Evolutionary conservation across 2,888 invertebrate species (phyloP).

Genomic region (Pocota personata): DNA sequence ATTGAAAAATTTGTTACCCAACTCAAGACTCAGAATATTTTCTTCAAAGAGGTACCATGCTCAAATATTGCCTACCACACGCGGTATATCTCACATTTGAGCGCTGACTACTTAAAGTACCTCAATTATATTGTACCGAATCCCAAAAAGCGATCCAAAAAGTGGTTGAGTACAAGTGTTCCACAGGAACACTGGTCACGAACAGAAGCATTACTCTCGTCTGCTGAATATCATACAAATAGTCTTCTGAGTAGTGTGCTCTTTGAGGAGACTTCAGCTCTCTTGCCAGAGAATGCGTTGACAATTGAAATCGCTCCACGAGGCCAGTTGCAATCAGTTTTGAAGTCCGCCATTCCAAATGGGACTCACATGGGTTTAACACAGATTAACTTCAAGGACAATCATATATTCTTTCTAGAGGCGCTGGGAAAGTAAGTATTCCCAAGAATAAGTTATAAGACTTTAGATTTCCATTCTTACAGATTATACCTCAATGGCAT

Average conservation of each 20-base stretch:
- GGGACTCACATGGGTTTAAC: conserved; percentile 85
- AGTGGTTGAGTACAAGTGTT: conserved; percentile 93
- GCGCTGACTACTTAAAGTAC: conserved; percentile 86
- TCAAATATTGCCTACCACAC: conserved; percentile 95
- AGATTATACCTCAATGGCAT: conserved; percentile 90
- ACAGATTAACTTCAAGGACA: conserved; percentile 84
- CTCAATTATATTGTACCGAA: conserved; percentile 86
- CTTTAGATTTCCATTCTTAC: conserved; percentile 69
- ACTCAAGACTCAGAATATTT: conserved; percentile 87
- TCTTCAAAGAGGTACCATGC: conserved; percentile 91
- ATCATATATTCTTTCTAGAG: conserved; percentile 78
- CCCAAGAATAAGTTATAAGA: too few species aligned
- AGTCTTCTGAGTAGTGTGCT: conserved; percentile 87
- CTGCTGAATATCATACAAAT: conserved; percentile 94
- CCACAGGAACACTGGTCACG: conserved; percentile 88
- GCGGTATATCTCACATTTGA: conserved; percentile 88
- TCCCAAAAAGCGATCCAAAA: conserved; percentile 87
- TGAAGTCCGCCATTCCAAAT: conserved; percentile 85
- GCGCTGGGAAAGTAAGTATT: conserved; percentile 83
- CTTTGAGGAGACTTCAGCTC: conserved; percentile 85
- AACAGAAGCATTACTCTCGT: conserved; percentile 85
- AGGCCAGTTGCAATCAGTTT: conserved; percentile 86
- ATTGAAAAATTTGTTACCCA: conserved; percentile 87
- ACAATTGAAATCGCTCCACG: conserved; percentile 88
- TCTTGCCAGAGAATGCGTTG: conserved; percentile 86